Conservation (phyloP, 2,888 invertebrate genomes). For the Antheraea yamamai region DNA sequence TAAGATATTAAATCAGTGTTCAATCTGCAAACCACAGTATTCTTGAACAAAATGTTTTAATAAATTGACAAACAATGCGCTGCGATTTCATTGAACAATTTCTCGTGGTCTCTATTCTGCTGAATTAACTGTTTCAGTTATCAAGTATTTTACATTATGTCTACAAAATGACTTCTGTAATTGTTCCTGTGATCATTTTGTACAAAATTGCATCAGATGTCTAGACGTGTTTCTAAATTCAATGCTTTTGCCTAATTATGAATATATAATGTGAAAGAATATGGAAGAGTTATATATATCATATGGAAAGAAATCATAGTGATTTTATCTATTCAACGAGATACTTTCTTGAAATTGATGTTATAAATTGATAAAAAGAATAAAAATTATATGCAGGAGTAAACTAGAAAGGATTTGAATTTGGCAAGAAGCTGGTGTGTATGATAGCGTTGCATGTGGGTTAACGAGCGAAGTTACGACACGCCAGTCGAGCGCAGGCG, state of each 20-base stretch:
- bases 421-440: conserved; percentile 35
- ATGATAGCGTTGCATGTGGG: conserved; percentile 59
- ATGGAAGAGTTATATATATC: background rate
- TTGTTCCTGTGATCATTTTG: too few relatives aligned
- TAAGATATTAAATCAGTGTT: conserved; percentile 42
- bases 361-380: background rate
- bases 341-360: background rate
- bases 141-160: too few relatives aligned
- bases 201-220: too few relatives aligned
- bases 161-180: too few relatives aligned
- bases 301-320: background rate
- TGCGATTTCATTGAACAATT: too few relatives aligned
- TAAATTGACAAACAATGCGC: too few relatives aligned
- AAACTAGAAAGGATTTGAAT: conserved; percentile 42
- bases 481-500: conserved; percentile 34
- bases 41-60: background rate
- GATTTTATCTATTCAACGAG: background rate
- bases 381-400: background rate
- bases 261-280: background rate
- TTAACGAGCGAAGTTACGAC: conserved; percentile 72
- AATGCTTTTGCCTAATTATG: background rate
- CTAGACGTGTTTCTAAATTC: too few relatives aligned
- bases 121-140: too few relatives aligned
- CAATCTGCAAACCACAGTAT: background rate
- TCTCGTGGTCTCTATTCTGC: background rate